Evolutionary conservation across 2,888 invertebrate genomes (phyloP).

Genomic region (Bruchidius siliquastri): DNA sequence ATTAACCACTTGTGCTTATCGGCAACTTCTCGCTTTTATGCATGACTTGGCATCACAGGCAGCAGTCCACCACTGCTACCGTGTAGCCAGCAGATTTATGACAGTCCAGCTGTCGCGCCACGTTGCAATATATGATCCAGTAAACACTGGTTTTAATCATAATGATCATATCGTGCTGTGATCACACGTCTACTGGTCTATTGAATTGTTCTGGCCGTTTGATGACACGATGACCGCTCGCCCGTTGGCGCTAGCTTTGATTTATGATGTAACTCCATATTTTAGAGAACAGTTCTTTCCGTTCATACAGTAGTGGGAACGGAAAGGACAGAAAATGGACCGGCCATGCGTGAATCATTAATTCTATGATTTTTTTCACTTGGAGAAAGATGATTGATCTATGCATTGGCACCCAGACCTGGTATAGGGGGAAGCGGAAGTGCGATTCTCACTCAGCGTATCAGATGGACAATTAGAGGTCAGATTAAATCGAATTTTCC

Average conservation of each 20-base stretch:
- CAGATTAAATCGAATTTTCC: neutral
- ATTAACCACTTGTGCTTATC: too few relatives aligned
- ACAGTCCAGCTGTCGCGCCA: too few relatives aligned
- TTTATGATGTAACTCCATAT: conserved; percentile 13
- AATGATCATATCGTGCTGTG: too few relatives aligned
- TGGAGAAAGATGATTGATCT: neutral
- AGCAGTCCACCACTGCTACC: too few relatives aligned
- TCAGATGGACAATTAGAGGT: neutral
- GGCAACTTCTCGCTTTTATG: too few relatives aligned
- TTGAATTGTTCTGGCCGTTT: conserved; percentile 37
- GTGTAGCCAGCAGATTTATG: too few relatives aligned
- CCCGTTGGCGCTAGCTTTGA: conserved; percentile 14
- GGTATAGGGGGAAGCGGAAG: neutral
- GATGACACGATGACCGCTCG: conserved; percentile 20
- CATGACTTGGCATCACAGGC: too few relatives aligned
- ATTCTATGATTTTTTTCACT: neutral
- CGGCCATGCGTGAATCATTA: neutral
- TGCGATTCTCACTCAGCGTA: neutral
- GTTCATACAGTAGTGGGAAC: neutral
- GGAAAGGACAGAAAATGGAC: neutral
- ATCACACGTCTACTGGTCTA: neutral
- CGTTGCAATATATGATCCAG: too few relatives aligned
- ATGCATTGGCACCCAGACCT: neutral
- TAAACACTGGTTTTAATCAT: too few relatives aligned
- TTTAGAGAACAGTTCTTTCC: neutral